phyloP scores from a whole-genome alignment of 2,888 invertebrate genomes.

The Morpho achilles region DNA sequence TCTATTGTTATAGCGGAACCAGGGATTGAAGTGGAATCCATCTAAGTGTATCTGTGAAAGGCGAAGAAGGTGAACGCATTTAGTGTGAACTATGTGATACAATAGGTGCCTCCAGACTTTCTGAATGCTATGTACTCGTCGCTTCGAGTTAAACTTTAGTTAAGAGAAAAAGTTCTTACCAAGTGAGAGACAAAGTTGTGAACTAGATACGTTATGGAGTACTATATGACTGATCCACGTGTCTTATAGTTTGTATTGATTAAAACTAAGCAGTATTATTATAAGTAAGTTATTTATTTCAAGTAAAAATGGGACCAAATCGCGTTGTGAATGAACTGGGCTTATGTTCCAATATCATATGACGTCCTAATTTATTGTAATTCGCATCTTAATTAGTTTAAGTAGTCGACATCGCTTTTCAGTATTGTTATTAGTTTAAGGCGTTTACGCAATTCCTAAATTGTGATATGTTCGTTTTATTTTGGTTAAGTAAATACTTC shows the following conservation, averaged over 20 bases:
- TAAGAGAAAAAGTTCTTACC: conserved; percentile 17
- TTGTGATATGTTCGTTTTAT: conserved; percentile 72
- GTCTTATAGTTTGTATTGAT: conserved; percentile 44
- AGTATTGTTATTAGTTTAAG: conserved; percentile 43
- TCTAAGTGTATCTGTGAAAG: conserved; percentile 65
- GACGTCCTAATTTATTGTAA: conserved; percentile 8
- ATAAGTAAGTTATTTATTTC: conserved; percentile 57
- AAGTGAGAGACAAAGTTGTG: conserved; percentile 27
- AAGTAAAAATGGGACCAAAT: conserved; percentile 62
- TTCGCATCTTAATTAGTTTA: conserved; percentile 23
- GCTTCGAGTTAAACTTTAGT: not conserved
- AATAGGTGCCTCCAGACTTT: not conserved
- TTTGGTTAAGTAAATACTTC: conserved; percentile 38
- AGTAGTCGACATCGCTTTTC: conserved; percentile 41
- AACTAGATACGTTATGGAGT: conserved; percentile 22
- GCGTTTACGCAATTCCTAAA: conserved; percentile 71
- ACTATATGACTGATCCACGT: conserved; percentile 46
- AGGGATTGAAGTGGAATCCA: conserved; percentile 71
- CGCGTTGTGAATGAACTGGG: conserved; percentile 53
- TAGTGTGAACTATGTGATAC: not conserved
- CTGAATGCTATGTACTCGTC: not conserved
- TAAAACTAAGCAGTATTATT: conserved; percentile 66
- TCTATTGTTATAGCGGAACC: conserved; percentile 65
- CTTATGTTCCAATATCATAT: conserved; percentile 25
- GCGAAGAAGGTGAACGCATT: conserved; percentile 29